These are phyloP conservation scores for Urosaurus nigricauda DNA, from an alignment of 2,797 vertebrate genomes.

Conservation along the genomic window DNA sequence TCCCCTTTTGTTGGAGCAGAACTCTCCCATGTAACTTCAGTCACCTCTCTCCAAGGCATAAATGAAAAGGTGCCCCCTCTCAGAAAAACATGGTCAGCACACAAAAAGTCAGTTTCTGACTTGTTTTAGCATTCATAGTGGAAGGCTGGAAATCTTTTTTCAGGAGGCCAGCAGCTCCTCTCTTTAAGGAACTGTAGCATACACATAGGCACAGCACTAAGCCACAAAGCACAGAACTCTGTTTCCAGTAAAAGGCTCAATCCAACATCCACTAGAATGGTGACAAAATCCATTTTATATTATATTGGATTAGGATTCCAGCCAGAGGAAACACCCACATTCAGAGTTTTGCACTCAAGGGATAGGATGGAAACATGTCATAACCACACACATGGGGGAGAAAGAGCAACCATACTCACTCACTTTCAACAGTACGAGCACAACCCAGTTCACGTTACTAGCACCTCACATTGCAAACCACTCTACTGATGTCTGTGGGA, in stretches of 20 bases:
- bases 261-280: neutral
- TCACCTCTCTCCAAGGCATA: neutral
- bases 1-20: neutral
- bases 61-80: neutral
- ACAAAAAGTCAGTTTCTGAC: neutral
- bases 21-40: neutral
- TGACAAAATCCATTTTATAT: neutral
- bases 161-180: neutral
- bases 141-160: neutral
- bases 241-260: neutral
- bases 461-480: neutral
- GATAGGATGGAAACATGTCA: neutral
- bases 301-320: neutral
- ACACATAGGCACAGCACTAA: neutral
- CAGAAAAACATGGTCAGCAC: neutral
- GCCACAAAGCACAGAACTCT: conserved; percentile 35
- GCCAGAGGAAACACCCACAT: neutral
- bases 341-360: conserved; percentile 10
- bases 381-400: neutral
- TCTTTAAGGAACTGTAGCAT: neutral
- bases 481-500: neutral
- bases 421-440: neutral
- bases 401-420: neutral
- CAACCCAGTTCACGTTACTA: neutral
- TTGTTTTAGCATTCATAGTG: neutral